Conservation (phyloP, 2,797 vertebrate species). For the Aldrovandia affinis region DNA sequence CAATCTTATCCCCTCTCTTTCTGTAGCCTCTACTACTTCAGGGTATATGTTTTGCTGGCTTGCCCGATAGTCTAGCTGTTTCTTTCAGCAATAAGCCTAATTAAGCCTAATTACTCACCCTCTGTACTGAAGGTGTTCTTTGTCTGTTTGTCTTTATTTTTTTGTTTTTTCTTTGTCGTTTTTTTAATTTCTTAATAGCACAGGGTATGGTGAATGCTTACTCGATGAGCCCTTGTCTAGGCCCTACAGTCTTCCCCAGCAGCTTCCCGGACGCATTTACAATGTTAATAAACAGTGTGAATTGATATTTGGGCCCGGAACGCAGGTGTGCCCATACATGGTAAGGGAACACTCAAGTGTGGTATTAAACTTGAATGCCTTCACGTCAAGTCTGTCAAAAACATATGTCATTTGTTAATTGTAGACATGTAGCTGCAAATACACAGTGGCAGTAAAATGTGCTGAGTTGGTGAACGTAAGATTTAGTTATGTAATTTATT, state of each 20-base stretch:
- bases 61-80: neutral
- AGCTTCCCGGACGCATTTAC: conserved; percentile 92
- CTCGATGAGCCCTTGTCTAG: conserved; percentile 94
- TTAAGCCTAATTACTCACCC: neutral
- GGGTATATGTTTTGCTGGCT: neutral
- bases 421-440: conserved; percentile 2
- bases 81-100: neutral
- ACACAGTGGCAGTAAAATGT: neutral
- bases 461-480: neutral
- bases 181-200: conserved; percentile 84
- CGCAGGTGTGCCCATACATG: conserved; percentile 98
- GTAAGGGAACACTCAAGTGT: conserved; percentile 74
- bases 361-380: conserved; percentile 44
- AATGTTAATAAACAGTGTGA: conserved; percentile 98
- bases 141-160: conserved; percentile 68
- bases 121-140: conserved; percentile 62
- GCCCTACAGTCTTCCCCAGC: conserved; percentile 86
- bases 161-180: conserved; percentile 69
- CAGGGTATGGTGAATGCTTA: conserved; percentile 97
- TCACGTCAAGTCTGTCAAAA: conserved; percentile 30
- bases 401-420: conserved; percentile 23
- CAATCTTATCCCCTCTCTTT: conserved; percentile 11
- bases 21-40: conserved; percentile 9
- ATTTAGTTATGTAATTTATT: neutral
- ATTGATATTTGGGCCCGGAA: conserved; percentile 96